Evolutionary conservation across 2,888 invertebrate species (phyloP).

Genomic region (Eupithecia subumbrata): DNA sequence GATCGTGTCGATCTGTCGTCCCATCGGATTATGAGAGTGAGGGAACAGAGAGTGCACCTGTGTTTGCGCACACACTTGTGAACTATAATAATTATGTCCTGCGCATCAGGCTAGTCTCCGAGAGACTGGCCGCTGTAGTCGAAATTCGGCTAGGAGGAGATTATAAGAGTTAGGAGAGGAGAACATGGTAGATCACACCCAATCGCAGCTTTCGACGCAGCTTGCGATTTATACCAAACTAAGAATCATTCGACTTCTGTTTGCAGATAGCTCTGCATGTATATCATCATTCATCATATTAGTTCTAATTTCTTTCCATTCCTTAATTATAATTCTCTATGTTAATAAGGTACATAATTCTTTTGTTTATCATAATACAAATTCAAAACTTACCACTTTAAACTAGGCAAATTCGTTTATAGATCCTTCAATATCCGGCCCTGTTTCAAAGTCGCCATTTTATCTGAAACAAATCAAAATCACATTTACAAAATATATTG

Average conservation of each 20-base stretch:
- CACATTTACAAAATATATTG: neutral
- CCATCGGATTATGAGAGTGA: no score
- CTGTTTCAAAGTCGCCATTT: neutral
- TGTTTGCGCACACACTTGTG: no score
- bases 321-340: neutral
- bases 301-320: neutral
- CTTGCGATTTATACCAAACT: neutral
- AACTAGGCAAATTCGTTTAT: neutral
- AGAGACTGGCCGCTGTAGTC: no score
- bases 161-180: neutral
- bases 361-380: neutral
- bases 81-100: no score
- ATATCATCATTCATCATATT: neutral
- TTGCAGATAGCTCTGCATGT: neutral
- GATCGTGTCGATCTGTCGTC: no score
- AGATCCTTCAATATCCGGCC: neutral
- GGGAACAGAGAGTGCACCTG: no score
- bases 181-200: no score
- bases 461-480: neutral
- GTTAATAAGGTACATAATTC: neutral
- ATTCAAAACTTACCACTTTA: neutral
- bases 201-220: neutral
- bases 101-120: no score
- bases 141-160: no score
- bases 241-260: neutral